Evolutionary conservation across 2,888 invertebrate species (phyloP), one percentile per base, ranked within the genome.

Genomic region (Synergus itoensis): DNA sequence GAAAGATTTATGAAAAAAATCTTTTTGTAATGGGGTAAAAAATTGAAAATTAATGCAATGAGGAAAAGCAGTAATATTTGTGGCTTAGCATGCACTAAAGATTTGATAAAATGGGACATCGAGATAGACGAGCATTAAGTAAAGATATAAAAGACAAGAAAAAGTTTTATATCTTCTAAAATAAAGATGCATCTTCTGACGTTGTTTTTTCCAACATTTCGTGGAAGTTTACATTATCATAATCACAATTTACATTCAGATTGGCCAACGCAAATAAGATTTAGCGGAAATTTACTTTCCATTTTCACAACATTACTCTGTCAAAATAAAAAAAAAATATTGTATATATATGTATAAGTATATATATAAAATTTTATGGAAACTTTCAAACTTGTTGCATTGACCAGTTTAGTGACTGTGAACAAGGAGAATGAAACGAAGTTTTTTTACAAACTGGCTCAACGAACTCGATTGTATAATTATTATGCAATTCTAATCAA

Each of bases 221-320:
- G 40, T 9, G n/a, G 40, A 40, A 64, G 16, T 41, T n/a, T 16
- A 16, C n/a, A 64, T 40, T 64, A n/a, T 40, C 40, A 65, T 65
- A 65, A 18, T 65, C 41, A 9, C 41, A 41, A 65, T 9, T 65
- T 18, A 41, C 41, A 65, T 40, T 65, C 4, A 9, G 40, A 18
- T 40, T 65, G n/a, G 5, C 40, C n/a, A 18, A 65, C 41, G 64
- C n/a, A 64, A 40, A 28, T 28, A 28, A 65, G n/a, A 65, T 65
- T 40, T 11, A 11, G 4, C 9, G n/a, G n/a, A 41, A 11, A 41
- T 41, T 4, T 9, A n/a, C n/a, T 65, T 65, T 41, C n/a, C 1
- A 62, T 62, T 62, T 62, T 62, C 62, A 21, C 12, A 14, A 62
- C 12, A 28, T 28, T 28, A 21, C 9, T 28, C 4, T 12, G 0